Evolutionary conservation across 1,140 invertebrate genomes (phyloP).

Genomic region (Cephus cinctus): DNA sequence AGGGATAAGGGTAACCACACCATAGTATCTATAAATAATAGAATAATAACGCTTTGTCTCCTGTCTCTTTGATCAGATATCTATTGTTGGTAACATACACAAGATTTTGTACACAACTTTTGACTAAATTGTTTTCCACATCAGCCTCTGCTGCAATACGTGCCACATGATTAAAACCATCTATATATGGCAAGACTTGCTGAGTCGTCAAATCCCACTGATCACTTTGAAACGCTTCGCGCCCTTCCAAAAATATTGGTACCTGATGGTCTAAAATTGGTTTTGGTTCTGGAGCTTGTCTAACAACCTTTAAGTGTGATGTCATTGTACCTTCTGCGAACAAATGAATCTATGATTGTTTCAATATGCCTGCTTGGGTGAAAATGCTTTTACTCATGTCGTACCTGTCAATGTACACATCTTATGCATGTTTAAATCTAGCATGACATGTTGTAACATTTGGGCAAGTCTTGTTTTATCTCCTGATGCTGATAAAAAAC

Average conservation of each 20-base stretch:
- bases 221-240: slow-evolving; percentile 60
- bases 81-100: slow-evolving; percentile 70
- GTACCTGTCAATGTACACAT: slow-evolving; percentile 75
- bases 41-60: slow-evolving; percentile 10
- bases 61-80: slow-evolving; percentile 1
- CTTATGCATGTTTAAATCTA: slow-evolving; percentile 78
- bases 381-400: too few relatives aligned
- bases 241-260: slow-evolving; percentile 73
- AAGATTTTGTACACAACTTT: slow-evolving; percentile 92
- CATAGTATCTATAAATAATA: slow-evolving; percentile 62
- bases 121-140: slow-evolving; percentile 91
- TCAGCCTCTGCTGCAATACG: slow-evolving; percentile 81
- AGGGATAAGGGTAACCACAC: slow-evolving; percentile 79
- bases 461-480: slow-evolving; percentile 66
- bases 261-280: slow-evolving; percentile 87
- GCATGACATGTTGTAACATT: slow-evolving; percentile 74
- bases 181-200: slow-evolving; percentile 84
- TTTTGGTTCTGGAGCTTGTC: slow-evolving; percentile 75
- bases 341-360: too few relatives aligned
- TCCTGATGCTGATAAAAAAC: slow-evolving; percentile 71
- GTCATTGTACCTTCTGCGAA: slow-evolving; percentile 72
- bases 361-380: too few relatives aligned
- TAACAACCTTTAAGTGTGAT: slow-evolving; percentile 78
- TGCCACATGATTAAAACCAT: slow-evolving; percentile 89
- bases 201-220: slow-evolving; percentile 94